These are phyloP conservation scores for Misgurnus mizolepis DNA, from an alignment of 2,113 vertebrate genomes.

Conservation along the genomic window DNA sequence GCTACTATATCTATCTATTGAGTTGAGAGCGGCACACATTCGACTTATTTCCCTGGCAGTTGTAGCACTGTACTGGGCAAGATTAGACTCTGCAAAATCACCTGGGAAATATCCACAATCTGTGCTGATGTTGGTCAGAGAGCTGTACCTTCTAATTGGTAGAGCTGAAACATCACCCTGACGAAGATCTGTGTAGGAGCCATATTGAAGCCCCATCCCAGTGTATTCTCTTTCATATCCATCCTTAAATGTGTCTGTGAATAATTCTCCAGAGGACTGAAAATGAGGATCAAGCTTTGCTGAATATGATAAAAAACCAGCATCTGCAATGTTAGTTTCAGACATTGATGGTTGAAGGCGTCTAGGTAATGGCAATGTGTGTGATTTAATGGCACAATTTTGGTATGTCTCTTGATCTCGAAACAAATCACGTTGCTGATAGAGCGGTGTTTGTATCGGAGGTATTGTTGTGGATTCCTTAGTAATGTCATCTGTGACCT, in stretches of 20 bases:
- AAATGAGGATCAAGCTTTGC: conserved; percentile 81
- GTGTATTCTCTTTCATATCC: conserved; percentile 85
- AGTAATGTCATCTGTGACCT: conserved; percentile 77
- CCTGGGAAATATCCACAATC: conserved; percentile 88
- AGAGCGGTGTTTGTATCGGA: conserved; percentile 66
- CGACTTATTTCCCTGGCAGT: conserved; percentile 96
- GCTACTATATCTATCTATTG: conserved; percentile 88
- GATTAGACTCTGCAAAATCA: conserved; percentile 88
- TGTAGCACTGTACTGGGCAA: conserved; percentile 96
- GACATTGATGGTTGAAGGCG: conserved; percentile 95
- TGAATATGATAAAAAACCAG: conserved; percentile 82
- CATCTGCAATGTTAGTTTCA: conserved; percentile 91
- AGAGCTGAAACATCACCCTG: conserved; percentile 82
- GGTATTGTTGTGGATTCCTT: conserved; percentile 64
- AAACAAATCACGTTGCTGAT: conserved; percentile 67
- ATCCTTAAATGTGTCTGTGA: conserved; percentile 86
- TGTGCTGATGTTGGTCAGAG: conserved; percentile 90
- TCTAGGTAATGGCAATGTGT: conserved; percentile 79
- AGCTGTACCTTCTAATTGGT: conserved; percentile 92
- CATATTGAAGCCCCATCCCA: conserved; percentile 88
- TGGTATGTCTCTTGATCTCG: conserved; percentile 78
- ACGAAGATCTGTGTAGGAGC: conserved; percentile 92
- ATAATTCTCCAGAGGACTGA: conserved; percentile 76
- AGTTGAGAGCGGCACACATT: conserved; percentile 98
- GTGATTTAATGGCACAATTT: conserved; percentile 80